Evolutionary conservation across 2,113 vertebrate species (phyloP).

Genomic region (Phrynosoma platyrhinos): DNA sequence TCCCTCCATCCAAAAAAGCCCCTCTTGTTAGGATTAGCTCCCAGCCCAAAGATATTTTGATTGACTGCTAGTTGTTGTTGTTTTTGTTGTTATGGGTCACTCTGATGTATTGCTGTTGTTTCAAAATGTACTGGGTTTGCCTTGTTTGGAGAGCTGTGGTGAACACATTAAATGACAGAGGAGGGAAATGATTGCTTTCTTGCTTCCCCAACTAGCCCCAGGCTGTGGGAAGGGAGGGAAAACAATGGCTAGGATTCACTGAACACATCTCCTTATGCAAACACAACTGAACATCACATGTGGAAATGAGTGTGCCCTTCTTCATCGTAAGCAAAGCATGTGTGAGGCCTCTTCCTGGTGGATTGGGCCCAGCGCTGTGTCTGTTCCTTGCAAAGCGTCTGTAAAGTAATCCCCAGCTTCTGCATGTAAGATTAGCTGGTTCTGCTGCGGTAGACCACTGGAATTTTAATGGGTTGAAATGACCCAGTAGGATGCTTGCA

Average conservation of each 20-base stretch:
- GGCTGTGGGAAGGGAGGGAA: slow-evolving; percentile 47
- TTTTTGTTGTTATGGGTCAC: background rate
- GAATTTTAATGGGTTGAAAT: slow-evolving; percentile 61
- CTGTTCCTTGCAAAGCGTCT: slow-evolving; percentile 19
- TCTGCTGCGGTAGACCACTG: slow-evolving; percentile 45
- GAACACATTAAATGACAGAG: slow-evolving; percentile 1
- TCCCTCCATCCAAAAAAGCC: too few relatives aligned
- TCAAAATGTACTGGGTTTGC: background rate
- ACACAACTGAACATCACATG: background rate
- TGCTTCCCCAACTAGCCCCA: slow-evolving; percentile 24
- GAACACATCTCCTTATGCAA: background rate
- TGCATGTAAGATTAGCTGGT: background rate
- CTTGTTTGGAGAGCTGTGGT: slow-evolving; percentile 26
- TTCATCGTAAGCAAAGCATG: background rate
- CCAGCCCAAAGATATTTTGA: background rate
- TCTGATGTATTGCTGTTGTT: background rate
- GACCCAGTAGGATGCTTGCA: slow-evolving; percentile 24
- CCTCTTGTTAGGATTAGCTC: background rate
- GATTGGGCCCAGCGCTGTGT: background rate
- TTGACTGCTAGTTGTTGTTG: background rate
- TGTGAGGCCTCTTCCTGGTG: too few relatives aligned
- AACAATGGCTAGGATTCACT: background rate
- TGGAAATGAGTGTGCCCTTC: background rate
- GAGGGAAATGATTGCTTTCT: slow-evolving; percentile 43
- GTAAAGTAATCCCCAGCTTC: slow-evolving; percentile 25